Evolutionary conservation across 2,797 vertebrate species (phyloP).

Genomic region (Propithecus perrieri): DNA sequence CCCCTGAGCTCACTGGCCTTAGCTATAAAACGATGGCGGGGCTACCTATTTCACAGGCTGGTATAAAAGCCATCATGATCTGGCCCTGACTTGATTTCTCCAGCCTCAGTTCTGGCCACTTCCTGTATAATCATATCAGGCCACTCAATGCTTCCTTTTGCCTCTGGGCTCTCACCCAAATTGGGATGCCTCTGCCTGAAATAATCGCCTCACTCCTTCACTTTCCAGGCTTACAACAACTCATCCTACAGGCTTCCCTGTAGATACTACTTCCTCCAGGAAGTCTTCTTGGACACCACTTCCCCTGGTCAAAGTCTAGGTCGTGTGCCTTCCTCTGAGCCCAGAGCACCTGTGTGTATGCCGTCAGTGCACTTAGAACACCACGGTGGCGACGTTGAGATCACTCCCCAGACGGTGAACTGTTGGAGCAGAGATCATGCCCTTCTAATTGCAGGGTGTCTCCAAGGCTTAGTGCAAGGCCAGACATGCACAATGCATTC

Average conservation of each 20-base stretch:
- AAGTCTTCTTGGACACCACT: not conserved
- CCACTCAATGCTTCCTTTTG: not conserved
- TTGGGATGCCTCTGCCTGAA: not conserved
- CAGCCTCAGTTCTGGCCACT: not conserved
- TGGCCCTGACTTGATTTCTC: not conserved
- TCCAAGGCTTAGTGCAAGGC: not conserved
- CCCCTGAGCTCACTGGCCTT: not conserved
- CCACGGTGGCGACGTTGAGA: fast-evolving
- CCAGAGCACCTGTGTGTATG: too few relatives aligned
- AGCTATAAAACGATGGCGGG: not conserved
- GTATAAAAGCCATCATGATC: not conserved
- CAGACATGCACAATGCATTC: not conserved
- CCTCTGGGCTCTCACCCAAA: not conserved
- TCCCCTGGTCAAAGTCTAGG: not conserved
- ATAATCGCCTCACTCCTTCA: not conserved
- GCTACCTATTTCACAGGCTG: not conserved
- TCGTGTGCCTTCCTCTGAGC: not conserved
- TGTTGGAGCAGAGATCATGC: not conserved
- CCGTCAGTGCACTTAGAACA: not conserved
- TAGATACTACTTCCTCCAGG: not conserved
- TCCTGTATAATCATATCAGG: not conserved
- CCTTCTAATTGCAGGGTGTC: not conserved
- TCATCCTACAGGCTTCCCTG: not conserved
- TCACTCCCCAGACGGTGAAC: not conserved
- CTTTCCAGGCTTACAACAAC: not conserved